Conservation (phyloP, 2,888 invertebrate genomes). For the Himalopsyche kuldschensis region DNA sequence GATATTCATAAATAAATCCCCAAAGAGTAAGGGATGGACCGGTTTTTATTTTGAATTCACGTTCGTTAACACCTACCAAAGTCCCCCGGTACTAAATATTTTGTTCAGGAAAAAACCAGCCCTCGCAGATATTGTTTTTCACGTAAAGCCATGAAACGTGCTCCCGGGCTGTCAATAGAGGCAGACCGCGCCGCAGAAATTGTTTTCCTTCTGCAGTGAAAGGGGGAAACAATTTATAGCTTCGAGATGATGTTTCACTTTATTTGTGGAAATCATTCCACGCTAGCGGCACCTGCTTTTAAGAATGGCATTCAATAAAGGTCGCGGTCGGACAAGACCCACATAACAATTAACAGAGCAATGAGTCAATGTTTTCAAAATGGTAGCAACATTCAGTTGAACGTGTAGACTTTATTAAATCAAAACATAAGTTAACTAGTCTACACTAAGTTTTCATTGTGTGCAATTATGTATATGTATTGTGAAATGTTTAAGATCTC, state of each 20-base stretch:
- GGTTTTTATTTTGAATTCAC: neutral
- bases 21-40: neutral
- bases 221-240: conserved; percentile 31
- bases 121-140: conserved; percentile 25
- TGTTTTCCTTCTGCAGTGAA: conserved; percentile 14
- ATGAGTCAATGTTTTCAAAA: neutral
- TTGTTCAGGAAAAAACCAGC: neutral
- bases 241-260: conserved; percentile 25
- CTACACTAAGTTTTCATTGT: too few relatives aligned
- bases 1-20: neutral
- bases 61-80: neutral
- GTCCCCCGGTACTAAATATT: neutral
- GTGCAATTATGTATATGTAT: too few relatives aligned
- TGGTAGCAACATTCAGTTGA: neutral
- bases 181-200: conserved; percentile 14
- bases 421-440: too few relatives aligned
- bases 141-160: conserved; percentile 37
- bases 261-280: conserved; percentile 9
- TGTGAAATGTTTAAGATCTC: too few relatives aligned
- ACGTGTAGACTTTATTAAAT: too few relatives aligned
- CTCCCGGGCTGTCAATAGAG: conserved; percentile 33
- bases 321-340: neutral
- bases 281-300: conserved; percentile 5
- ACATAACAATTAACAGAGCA: neutral
- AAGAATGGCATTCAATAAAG: conserved; percentile 16